Conservation (phyloP, 1,140 invertebrate species). For the Trichogramma pretiosum region DNA sequence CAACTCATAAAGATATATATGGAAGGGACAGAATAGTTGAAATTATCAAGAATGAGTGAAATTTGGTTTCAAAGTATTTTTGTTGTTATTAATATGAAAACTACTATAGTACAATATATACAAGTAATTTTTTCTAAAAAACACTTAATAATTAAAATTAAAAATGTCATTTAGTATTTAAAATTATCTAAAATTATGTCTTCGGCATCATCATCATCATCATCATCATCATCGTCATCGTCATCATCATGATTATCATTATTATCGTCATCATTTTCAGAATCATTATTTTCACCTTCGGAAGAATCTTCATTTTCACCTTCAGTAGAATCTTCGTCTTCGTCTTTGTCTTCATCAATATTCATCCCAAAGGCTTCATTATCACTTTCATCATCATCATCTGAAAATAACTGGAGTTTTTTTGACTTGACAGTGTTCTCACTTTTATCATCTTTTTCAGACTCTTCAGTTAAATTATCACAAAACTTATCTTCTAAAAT, state of each 20-base stretch:
- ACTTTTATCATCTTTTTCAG: not conserved
- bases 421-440: not conserved
- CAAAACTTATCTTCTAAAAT: constrained; percentile 12
- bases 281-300: not conserved
- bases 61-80: too few species aligned
- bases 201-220: not conserved
- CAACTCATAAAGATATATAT: constrained; percentile 50
- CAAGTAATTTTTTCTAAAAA: too few species aligned
- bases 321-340: not conserved
- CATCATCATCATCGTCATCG: not conserved
- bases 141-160: too few species aligned
- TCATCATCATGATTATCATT: not conserved
- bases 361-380: not conserved
- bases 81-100: too few species aligned
- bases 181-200: too few species aligned
- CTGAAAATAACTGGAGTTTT: constrained; percentile 22
- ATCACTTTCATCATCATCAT: constrained; percentile 14
- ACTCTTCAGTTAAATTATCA: not conserved
- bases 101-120: too few species aligned
- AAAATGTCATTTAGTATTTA: too few species aligned
- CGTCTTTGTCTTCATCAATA: not conserved
- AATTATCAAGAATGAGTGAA: too few species aligned
- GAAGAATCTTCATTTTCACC: not conserved
- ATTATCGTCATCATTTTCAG: not conserved
- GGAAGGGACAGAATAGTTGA: constrained; percentile 52